These are phyloP conservation scores for Stictonetta naevosa DNA, from an alignment of 2,113 vertebrate species.

Conservation along the genomic window DNA sequence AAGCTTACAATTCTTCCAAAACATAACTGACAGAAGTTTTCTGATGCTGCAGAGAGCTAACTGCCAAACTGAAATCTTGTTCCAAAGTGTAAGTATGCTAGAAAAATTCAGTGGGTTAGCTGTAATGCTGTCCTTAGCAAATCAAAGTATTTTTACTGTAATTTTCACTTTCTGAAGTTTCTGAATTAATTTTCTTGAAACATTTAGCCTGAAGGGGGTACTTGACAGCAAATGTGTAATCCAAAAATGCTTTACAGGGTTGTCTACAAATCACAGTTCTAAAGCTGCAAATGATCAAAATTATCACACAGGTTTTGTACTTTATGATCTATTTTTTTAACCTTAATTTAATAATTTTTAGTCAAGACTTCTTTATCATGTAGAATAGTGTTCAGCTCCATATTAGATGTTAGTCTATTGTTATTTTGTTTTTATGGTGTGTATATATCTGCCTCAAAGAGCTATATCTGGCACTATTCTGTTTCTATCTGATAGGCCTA, in stretches of 20 bases:
- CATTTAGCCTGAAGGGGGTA: neutral
- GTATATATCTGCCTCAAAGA: neutral
- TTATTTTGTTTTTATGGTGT: neutral
- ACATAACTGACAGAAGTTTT: neutral
- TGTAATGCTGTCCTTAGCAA: neutral
- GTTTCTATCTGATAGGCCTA: neutral
- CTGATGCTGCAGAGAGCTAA: neutral
- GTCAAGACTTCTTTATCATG: neutral
- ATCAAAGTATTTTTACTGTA: neutral
- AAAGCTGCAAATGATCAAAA: neutral
- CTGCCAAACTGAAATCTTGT: neutral
- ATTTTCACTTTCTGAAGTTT: conserved; percentile 3
- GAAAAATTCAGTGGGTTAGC: neutral
- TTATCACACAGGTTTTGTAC: neutral
- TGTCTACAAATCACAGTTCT: neutral
- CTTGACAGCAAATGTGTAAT: neutral
- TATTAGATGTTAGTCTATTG: neutral
- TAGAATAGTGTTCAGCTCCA: neutral
- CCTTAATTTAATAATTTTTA: neutral
- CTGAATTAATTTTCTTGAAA: neutral
- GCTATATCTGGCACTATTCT: neutral
- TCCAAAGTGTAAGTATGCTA: rapidly evolving
- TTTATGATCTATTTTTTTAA: neutral
- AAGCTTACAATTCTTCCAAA: neutral
- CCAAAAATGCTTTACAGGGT: rapidly evolving